These are phyloP conservation scores for Colletes gigas DNA, from an alignment of 1,140 invertebrate species.

Conservation along the genomic window DNA sequence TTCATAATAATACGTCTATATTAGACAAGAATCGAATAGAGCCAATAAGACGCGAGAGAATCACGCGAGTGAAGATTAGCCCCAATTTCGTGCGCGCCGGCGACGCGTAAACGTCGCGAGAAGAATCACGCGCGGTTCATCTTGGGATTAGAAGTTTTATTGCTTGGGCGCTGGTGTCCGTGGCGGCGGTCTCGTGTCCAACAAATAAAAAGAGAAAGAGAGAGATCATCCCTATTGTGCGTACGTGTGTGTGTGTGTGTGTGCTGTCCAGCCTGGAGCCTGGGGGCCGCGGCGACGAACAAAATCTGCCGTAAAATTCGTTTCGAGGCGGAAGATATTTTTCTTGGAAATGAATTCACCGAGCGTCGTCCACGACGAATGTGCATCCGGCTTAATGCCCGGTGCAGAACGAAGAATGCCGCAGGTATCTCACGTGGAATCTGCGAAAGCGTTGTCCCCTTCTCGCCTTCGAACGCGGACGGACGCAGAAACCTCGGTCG, in stretches of 20 bases:
- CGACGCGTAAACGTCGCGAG: conserved; percentile 33
- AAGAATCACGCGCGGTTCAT: conserved; percentile 51
- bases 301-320: conserved; percentile 65
- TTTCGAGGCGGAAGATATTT: conserved; percentile 63
- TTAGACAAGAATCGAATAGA: too few species aligned
- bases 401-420: conserved; percentile 62
- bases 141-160: conserved; percentile 59
- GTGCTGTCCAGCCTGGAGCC: too few species aligned
- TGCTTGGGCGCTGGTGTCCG: conserved; percentile 2
- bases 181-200: conserved; percentile 2
- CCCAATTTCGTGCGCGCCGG: background rate
- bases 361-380: conserved; percentile 64
- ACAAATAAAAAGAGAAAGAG: conserved; percentile 7
- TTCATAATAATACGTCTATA: too few species aligned
- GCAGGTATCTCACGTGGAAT: conserved; percentile 68
- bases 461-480: conserved; percentile 46
- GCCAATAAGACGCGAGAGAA: background rate
- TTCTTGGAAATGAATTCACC: conserved; percentile 63
- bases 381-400: conserved; percentile 67
- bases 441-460: conserved; percentile 60
- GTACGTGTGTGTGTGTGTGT: too few species aligned
- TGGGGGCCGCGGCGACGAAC: conserved; percentile 38
- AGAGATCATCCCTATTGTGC: background rate
- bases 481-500: conserved; percentile 26
- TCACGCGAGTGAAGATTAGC: background rate